Percentiles rank a stretch among this genome's conserved stretches.
phyloP scores from a whole-genome alignment of 1,140 invertebrate species.

The Pinna nobilis region DNA sequence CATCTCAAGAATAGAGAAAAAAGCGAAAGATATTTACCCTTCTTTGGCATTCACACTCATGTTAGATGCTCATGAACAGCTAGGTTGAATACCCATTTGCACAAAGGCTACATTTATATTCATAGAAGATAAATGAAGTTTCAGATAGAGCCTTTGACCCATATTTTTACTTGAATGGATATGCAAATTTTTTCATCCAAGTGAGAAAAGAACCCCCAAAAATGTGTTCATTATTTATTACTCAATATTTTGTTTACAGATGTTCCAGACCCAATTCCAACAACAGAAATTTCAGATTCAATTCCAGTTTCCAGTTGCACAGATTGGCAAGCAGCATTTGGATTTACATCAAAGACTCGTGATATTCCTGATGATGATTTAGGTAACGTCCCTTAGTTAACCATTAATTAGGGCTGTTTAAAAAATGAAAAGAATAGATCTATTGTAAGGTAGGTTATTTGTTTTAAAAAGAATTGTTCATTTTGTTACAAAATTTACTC shows the following conservation, averaged over 20 bases:
- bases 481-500: background rate
- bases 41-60: too few relatives aligned
- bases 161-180: background rate
- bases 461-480: background rate
- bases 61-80: too few relatives aligned
- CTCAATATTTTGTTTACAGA: conserved; percentile 41
- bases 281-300: conserved; percentile 69
- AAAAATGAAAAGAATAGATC: background rate
- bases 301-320: conserved; percentile 69
- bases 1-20: too few relatives aligned
- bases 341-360: conserved; percentile 63
- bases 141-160: background rate
- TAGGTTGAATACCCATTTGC: too few relatives aligned
- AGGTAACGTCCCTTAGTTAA: too few relatives aligned
- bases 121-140: too few relatives aligned
- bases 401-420: background rate
- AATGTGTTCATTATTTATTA: background rate
- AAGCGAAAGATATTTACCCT: too few relatives aligned
- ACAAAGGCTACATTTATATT: too few relatives aligned
- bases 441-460: background rate
- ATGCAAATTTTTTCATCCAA: background rate
- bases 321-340: conserved; percentile 74
- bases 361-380: conserved; percentile 72
- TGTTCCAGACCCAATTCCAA: conserved; percentile 55
- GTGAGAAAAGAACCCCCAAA: too few relatives aligned